Base-by-base conservation (phyloP, 2,797 vertebrate species). In the Enteromius viviparus region DNA sequence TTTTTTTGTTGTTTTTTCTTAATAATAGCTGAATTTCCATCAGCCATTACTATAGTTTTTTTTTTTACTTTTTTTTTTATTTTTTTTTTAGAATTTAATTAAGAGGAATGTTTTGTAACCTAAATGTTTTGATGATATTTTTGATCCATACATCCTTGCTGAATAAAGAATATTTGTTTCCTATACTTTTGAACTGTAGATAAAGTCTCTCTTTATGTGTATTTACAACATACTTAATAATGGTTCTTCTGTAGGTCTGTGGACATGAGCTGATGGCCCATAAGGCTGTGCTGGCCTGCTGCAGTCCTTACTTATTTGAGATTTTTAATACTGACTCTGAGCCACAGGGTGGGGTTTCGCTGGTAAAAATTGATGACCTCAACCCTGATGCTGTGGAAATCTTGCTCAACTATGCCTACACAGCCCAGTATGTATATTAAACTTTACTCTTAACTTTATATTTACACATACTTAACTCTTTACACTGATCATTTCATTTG, bases 231-330 rank as follows among this genome's bases (percentile, higher is more conserved):
- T 15, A 17, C 0, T 15, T 78, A n/a, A 62, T 45, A 9, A 15
- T 85, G 26, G 0, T 77, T 29, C 21, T 26, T 75, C 29, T 81
- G 1, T 90, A 99, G 98, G 97, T 99, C 37, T 98, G 97, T 89
- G 98, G 98, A 66, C 96, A 97, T 42, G 98, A 99, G 91, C 95
- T 99, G 93, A 94, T 98, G 93, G 98, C 98, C 1, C 98, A 99
- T 89, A 94, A 97, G 87, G 98, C 98, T 0, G 97, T 99, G 10
- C 94, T 99, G 89, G 98, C 98, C 26, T 99, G 98, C 94, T 99
- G 98, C 92, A 99, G 98, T 87, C 97, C 98, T 37, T 98, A 97
- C 90, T 91, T 99, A 90, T 99, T 99, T 85, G 98, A 99, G 94
- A 97, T 99, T 94, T 99, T 99, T 87, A 99, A 98, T 82, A 97